Evolutionary conservation across 2,797 vertebrate species (phyloP).

Genomic region (Spondyliosoma cantharus): DNA sequence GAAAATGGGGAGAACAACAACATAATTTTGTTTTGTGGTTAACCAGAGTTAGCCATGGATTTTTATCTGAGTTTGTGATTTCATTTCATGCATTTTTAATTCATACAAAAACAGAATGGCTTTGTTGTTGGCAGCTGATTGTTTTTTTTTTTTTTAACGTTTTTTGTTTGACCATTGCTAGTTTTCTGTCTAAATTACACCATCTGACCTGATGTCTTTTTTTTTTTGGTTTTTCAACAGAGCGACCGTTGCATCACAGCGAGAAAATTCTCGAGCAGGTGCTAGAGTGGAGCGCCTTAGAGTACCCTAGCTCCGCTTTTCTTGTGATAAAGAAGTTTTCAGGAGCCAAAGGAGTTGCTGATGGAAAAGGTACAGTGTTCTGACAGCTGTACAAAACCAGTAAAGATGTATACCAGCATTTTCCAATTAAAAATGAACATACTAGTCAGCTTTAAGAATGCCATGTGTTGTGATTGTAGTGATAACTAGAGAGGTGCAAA

Average conservation of each 20-base stretch:
- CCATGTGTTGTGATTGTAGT: no score
- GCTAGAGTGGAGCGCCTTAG: constrained; percentile 91
- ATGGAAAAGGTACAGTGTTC: constrained; percentile 69
- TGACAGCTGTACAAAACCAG: background rate
- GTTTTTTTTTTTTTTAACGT: no score
- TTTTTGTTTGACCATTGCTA: background rate
- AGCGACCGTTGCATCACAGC: constrained; percentile 93
- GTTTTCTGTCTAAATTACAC: background rate
- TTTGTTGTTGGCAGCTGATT: background rate
- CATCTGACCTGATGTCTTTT: background rate
- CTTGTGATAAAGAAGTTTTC: constrained; percentile 92
- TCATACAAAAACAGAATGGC: constrained; percentile 15
- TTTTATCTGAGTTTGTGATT: constrained; percentile 55
- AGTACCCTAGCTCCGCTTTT: constrained; percentile 90
- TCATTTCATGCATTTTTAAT: constrained; percentile 60
- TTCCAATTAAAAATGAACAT: no score
- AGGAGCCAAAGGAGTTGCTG: constrained; percentile 58
- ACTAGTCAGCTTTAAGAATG: no score
- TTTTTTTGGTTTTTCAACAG: constrained; percentile 74
- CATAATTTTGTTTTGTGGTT: constrained; percentile 64
- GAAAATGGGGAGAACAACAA: constrained; percentile 72
- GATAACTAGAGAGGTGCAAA: no score
- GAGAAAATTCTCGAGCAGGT: constrained; percentile 95
- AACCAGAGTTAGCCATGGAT: constrained; percentile 62
- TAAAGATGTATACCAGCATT: background rate